Conservation (phyloP, 2,113 vertebrate species). For the Eptatretus burgeri region DNA sequence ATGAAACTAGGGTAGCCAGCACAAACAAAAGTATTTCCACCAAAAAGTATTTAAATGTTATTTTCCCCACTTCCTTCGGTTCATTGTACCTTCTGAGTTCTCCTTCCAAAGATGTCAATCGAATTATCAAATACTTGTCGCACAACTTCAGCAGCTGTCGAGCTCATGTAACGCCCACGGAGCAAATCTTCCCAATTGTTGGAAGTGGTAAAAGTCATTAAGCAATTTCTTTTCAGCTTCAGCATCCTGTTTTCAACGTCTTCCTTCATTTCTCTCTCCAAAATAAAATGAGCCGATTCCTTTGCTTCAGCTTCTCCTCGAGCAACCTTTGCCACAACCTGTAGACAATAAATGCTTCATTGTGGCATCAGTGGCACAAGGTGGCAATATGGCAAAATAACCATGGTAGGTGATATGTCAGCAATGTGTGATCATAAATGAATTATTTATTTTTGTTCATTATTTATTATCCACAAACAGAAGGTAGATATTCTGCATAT, state of each 20-base stretch:
- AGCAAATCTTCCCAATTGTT: slow-evolving; percentile 10
- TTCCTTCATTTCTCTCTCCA: slow-evolving; percentile 23
- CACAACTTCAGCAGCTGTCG: slow-evolving; percentile 18
- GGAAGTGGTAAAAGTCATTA: slow-evolving; percentile 10
- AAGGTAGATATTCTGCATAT: too few species aligned
- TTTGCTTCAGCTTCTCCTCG: slow-evolving; percentile 12
- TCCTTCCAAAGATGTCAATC: slow-evolving; percentile 16
- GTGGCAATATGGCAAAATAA: too few species aligned
- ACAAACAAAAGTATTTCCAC: too few species aligned
- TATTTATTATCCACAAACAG: too few species aligned
- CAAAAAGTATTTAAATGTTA: neutral
- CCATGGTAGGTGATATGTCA: too few species aligned
- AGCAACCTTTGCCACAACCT: slow-evolving; percentile 18
- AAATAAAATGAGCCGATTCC: slow-evolving; percentile 15
- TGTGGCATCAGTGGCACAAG: too few species aligned
- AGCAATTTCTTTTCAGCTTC: slow-evolving; percentile 19
- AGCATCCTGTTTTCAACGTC: slow-evolving; percentile 16
- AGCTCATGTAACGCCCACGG: slow-evolving; percentile 17
- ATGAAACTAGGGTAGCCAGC: too few species aligned
- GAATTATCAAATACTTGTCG: slow-evolving; percentile 19
- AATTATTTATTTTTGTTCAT: too few species aligned
- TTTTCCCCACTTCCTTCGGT: neutral
- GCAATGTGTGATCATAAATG: too few species aligned
- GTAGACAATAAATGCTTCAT: neutral
- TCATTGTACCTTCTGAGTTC: slow-evolving; percentile 17